These are phyloP conservation scores for Rhinopomastus cyanomelas DNA, from an alignment of 2,113 vertebrate species.

Conservation along the genomic window DNA sequence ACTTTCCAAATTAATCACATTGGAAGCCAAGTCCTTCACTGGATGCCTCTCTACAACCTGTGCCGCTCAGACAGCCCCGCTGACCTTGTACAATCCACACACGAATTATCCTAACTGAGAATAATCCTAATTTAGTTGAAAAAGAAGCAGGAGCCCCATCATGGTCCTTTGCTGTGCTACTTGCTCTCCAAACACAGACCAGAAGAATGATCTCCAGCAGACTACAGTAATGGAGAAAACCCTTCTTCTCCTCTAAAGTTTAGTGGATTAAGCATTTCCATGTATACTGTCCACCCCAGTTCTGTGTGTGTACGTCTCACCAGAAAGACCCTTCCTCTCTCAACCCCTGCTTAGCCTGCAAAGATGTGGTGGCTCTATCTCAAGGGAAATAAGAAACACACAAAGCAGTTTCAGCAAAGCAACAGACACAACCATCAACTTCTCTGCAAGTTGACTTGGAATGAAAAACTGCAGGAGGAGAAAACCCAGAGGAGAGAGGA, in stretches of 20 bases:
- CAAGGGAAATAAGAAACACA: neutral
- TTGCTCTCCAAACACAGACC: neutral
- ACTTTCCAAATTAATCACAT: neutral
- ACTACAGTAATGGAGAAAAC: neutral
- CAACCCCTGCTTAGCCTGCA: neutral
- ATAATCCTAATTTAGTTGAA: neutral
- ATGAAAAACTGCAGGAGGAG: neutral
- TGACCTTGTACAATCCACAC: neutral
- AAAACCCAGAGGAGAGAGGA: neutral
- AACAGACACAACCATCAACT: accelerated
- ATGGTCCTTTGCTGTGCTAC: neutral
- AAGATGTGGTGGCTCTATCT: neutral
- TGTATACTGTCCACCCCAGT: neutral
- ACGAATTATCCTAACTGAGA: neutral
- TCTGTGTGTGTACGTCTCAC: too few species aligned
- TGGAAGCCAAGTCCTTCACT: neutral
- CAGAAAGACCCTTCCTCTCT: neutral
- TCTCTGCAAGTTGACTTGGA: neutral
- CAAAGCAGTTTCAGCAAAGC: neutral
- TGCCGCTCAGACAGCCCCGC: neutral
- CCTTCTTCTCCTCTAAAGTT: neutral
- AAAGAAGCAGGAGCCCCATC: neutral
- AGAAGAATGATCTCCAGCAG: neutral
- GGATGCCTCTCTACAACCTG: neutral
- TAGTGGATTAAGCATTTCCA: neutral